Evolutionary conservation across 2,113 vertebrate genomes (phyloP).

Genomic region (Rousettus leschenaultii): DNA sequence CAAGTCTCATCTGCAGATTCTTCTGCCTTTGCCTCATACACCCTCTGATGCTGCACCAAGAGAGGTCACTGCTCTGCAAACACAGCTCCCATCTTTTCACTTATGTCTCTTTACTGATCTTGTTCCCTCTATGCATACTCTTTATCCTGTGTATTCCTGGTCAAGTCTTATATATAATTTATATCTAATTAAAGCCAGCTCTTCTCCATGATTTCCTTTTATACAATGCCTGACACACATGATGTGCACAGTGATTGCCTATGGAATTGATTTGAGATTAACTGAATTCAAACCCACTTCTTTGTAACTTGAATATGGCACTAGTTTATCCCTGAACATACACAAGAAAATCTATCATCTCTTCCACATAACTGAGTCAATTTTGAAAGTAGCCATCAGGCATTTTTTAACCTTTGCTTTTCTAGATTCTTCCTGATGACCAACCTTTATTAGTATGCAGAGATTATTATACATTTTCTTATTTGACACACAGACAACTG

Average conservation of each 20-base stretch:
- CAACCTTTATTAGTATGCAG: neutral
- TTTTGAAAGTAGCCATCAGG: neutral
- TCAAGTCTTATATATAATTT: neutral
- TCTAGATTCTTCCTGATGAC: neutral
- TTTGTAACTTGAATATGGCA: neutral
- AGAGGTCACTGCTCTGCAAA: neutral
- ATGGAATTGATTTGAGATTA: neutral
- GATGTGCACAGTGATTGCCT: neutral
- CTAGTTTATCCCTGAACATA: neutral
- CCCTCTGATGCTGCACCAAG: neutral
- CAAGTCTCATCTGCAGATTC: neutral
- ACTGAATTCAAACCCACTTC: neutral
- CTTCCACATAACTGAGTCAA: neutral
- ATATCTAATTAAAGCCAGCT: neutral
- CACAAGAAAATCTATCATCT: neutral
- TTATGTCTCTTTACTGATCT: accelerated
- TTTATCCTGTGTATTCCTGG: neutral
- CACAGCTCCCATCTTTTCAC: neutral
- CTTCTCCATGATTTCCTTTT: neutral
- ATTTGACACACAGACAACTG: neutral
- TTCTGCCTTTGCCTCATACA: accelerated
- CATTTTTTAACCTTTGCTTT: neutral
- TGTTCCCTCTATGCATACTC: neutral
- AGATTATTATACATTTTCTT: neutral
- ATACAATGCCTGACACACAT: accelerated